These are phyloP conservation scores for Salvelinus alpinus DNA, from an alignment of 2,113 vertebrate species.

Conservation along the genomic window DNA sequence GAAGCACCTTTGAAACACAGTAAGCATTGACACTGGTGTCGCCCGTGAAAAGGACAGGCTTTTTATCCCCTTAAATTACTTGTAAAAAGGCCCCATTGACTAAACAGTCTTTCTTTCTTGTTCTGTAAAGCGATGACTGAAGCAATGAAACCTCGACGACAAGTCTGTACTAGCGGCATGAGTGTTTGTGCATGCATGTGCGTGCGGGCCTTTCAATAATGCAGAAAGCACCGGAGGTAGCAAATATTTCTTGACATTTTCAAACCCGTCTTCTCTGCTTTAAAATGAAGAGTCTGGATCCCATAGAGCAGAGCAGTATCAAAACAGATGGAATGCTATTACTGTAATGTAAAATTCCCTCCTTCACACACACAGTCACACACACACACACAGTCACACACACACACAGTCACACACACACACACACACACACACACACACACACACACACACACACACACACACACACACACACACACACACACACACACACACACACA, in stretches of 20 bases:
- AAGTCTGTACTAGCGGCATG: conserved; percentile 13
- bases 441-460: conserved; percentile 27
- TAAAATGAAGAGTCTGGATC: not conserved
- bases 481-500: conserved; percentile 25
- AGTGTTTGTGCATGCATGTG: no score
- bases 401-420: conserved; percentile 26
- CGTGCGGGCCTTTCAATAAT: no score
- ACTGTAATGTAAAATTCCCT: conserved; percentile 35
- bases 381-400: not conserved
- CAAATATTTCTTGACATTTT: no score
- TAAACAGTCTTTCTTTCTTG: conserved; percentile 59
- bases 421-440: conserved; percentile 26
- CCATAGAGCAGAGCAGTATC: conserved; percentile 10
- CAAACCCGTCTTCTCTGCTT: no score
- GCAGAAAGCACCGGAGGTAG: no score
- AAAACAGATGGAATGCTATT: conserved; percentile 24
- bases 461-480: conserved; percentile 26
- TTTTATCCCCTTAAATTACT: conserved; percentile 66
- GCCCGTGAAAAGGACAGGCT: conserved; percentile 62
- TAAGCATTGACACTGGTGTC: conserved; percentile 61
- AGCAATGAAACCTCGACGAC: conserved; percentile 27
- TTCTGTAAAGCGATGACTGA: conserved; percentile 44
- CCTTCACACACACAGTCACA: not conserved
- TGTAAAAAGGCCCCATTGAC: conserved; percentile 67
- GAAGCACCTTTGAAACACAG: conserved; percentile 62